phyloP scores from a whole-genome alignment of 1,140 invertebrate species.

The Prorops nasuta region DNA sequence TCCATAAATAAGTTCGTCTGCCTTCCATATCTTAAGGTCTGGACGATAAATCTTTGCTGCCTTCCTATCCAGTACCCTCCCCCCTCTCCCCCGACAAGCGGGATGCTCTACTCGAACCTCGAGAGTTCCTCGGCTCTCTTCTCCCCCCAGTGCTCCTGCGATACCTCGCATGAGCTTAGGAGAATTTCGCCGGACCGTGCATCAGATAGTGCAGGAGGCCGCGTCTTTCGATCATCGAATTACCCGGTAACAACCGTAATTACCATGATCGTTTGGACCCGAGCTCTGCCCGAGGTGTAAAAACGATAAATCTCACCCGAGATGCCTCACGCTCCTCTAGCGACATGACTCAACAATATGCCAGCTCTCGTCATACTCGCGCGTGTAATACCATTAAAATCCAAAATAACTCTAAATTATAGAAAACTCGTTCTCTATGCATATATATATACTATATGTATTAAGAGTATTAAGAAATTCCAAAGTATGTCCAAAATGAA shows the following conservation, averaged over 20 bases:
- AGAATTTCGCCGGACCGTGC: constrained; percentile 9
- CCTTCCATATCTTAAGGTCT: constrained; percentile 26
- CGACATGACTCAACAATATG: too few relatives aligned
- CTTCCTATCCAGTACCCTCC: too few relatives aligned
- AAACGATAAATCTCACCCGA: constrained; percentile 20
- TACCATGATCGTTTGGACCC: constrained; percentile 17
- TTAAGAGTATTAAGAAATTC: too few relatives aligned
- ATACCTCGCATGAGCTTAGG: not conserved
- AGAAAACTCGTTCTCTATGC: too few relatives aligned
- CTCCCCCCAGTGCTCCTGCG: not conserved
- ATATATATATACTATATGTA: too few relatives aligned
- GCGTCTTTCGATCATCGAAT: constrained; percentile 20
- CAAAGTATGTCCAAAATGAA: too few relatives aligned
- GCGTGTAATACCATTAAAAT: too few relatives aligned
- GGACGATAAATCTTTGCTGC: constrained; percentile 26
- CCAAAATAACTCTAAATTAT: too few relatives aligned
- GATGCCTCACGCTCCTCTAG: constrained; percentile 5
- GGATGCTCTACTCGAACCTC: not conserved
- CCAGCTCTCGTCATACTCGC: too few relatives aligned
- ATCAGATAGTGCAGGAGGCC: constrained; percentile 12
- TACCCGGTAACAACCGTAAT: constrained; percentile 21
- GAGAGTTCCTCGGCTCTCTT: constrained; percentile 2
- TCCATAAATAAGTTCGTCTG: constrained; percentile 28
- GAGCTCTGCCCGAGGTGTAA: constrained; percentile 10
- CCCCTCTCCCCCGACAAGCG: not conserved